A percentile compares a stretch with the other conserved stretches of the same genome.
Conservation (phyloP, 1,140 invertebrate genomes). For the Papilio glaucus region DNA sequence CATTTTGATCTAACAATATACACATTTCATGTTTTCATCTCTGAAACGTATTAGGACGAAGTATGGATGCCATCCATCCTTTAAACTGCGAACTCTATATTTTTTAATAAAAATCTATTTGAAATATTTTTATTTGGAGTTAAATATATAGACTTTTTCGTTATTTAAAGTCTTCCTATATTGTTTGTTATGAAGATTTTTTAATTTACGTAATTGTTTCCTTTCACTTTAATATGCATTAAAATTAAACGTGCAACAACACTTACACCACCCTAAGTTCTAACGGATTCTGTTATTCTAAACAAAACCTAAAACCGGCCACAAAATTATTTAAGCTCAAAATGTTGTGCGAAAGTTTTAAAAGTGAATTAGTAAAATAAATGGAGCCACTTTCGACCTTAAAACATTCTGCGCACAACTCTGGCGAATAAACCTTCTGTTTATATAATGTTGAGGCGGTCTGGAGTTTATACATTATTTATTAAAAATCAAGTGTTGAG, state of each 20-base stretch:
- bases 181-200: too few species aligned
- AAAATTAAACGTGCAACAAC: background rate
- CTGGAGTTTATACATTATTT: background rate
- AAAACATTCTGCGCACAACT: background rate
- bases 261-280: background rate
- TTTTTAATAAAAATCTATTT: too few species aligned
- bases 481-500: background rate
- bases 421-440: background rate
- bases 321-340: background rate
- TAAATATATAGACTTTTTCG: too few species aligned
- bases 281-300: background rate
- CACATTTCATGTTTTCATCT: too few species aligned
- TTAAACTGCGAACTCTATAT: too few species aligned
- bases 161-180: too few species aligned
- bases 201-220: too few species aligned
- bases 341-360: background rate
- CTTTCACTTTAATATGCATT: too few species aligned
- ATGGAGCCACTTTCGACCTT: background rate
- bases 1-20: too few species aligned
- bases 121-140: too few species aligned
- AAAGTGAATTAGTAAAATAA: slow-evolving; percentile 19
- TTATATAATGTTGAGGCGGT: background rate
- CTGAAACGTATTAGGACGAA: too few species aligned
- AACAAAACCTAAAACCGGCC: background rate
- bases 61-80: too few species aligned